Evolutionary conservation across 2,797 vertebrate genomes (phyloP).

Genomic region (Phrynocephalus vlangalii): DNA sequence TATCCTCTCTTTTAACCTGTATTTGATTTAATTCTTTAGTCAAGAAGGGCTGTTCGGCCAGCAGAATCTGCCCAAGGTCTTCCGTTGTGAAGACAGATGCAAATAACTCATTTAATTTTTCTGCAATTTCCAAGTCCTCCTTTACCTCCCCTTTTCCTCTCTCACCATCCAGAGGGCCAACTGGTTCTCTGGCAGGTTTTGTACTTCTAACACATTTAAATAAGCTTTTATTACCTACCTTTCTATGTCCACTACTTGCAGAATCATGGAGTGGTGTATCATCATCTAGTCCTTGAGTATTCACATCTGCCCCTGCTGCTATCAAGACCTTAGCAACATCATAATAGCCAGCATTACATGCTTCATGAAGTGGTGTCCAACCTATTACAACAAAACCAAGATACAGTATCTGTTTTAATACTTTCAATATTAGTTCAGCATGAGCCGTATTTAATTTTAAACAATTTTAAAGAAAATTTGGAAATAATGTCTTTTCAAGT

Average conservation of each 20-base stretch:
- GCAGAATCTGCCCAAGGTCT: no score
- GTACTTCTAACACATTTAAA: no score
- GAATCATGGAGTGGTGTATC: conserved; percentile 98
- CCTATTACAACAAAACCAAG: conserved; percentile 76
- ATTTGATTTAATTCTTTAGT: no score
- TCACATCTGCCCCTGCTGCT: conserved; percentile 95
- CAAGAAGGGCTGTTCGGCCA: no score
- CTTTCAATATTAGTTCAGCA: background rate
- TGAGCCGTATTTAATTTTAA: background rate
- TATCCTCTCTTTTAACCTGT: no score
- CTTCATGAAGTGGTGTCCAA: conserved; percentile 98
- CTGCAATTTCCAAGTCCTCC: no score
- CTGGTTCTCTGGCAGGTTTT: no score
- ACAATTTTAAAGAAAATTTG: background rate
- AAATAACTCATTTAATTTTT: no score
- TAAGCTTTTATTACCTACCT: conserved; percentile 81
- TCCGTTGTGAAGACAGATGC: no score
- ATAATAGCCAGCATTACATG: conserved; percentile 97
- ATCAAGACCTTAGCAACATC: conserved; percentile 97
- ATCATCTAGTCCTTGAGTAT: conserved; percentile 97
- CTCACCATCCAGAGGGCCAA: no score
- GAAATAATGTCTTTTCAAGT: background rate
- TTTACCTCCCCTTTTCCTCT: no score
- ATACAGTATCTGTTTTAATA: conserved; percentile 17
- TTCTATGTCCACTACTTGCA: conserved; percentile 96